Percentiles rank a stretch among this genome's conserved stretches.
Evolutionary conservation across 2,113 vertebrate genomes (phyloP).

Genomic region (Ovibos moschatus): DNA sequence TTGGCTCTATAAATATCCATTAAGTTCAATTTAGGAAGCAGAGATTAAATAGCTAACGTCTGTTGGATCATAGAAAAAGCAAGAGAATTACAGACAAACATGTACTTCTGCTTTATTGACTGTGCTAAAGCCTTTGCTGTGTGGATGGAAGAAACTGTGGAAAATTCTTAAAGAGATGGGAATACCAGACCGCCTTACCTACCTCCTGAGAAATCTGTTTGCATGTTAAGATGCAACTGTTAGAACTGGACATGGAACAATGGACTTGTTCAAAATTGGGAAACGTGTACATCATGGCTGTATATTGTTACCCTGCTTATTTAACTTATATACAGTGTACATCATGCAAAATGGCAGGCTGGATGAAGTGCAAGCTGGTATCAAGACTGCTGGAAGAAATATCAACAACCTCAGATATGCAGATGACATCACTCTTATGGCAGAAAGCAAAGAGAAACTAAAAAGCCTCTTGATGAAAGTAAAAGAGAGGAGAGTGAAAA

Average conservation of each 20-base stretch:
- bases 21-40: neutral
- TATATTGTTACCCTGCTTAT: neutral
- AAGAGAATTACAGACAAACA: neutral
- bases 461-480: neutral
- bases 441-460: neutral
- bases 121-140: no score
- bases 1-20: neutral
- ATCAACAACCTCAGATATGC: neutral
- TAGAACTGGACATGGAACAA: neutral
- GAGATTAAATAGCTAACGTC: neutral
- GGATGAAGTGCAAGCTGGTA: neutral
- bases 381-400: neutral
- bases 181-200: neutral
- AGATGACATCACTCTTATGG: neutral
- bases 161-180: neutral
- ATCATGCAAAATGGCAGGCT: rapidly evolving
- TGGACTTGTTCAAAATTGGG: neutral
- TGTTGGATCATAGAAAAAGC: neutral
- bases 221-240: neutral
- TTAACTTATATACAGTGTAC: neutral
- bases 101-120: no score
- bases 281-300: neutral
- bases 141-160: no score
- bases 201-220: neutral
- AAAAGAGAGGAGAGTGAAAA: neutral